Base-by-base conservation (phyloP, 2,888 invertebrate genomes). In the Pharmacophagus antenor region DNA sequence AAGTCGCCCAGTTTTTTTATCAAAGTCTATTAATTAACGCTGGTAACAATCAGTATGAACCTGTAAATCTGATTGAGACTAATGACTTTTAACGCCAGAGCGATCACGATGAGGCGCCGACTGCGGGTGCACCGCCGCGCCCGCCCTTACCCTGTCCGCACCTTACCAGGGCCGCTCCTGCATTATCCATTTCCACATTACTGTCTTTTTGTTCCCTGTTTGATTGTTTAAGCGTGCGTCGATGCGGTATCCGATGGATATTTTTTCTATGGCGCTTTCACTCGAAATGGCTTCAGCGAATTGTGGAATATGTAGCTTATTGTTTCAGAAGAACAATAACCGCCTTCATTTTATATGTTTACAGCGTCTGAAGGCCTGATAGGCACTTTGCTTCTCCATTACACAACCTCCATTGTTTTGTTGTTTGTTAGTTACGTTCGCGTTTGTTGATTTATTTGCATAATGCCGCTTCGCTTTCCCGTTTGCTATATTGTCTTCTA, bases 221-320 rank as follows among this genome's bases (percentile, higher is more conserved):
- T 87, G 89, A 89, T 90, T 90, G 88, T 90, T 88, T 89, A 87
- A 88, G 83, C 88, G 88, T 84, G 88, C 87, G 85, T 86, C 88
- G 85, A 90, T 88, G 89, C 82, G 81, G 85, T 86, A 84, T 84
- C 84, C 86, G 82, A 75, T 81, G 80, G 74, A 77, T 76, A 84
- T 85, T 86, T 84, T 85, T 85, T 85, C 82, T 85, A 82, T 76
- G 75, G 77, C 70, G 79, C 82, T 87, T 86, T 86, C 85, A 84
- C 87, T 88, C 77, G 77, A 83, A 88, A 85, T 82, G 84, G 87
- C 80, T 82, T 82, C 84, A 88, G 82, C 87, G 86, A 85, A 85
- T 86, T 87, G 88, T 85, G 86, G 84, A 86, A 88, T 86, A 87
- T 86, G 84, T 85, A 82, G 76, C 85, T 85, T 88, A 88, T 89